Conservation (phyloP, 2,113 vertebrate species). For the Tetraodon nigroviridis region DNA sequence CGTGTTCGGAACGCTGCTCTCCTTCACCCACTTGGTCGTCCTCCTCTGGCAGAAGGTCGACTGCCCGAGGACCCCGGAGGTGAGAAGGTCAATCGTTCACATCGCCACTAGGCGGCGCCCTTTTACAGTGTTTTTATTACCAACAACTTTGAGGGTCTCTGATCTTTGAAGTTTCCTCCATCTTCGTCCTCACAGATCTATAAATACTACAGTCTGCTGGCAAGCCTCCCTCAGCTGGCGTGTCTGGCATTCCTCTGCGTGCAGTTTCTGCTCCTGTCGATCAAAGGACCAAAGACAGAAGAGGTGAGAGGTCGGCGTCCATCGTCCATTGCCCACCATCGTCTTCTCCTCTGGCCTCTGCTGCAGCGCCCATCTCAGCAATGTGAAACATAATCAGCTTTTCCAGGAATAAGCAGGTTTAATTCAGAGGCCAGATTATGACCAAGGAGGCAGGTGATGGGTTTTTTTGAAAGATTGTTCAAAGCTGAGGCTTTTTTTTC, state of each 20-base stretch:
- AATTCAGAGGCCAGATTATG: constrained; percentile 42
- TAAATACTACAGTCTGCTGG: constrained; percentile 79
- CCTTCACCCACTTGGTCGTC: constrained; percentile 80
- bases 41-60: constrained; percentile 84
- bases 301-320: constrained; percentile 49
- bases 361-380: constrained; percentile 16
- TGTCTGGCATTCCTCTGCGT: constrained; percentile 80
- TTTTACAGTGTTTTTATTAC: too few relatives aligned
- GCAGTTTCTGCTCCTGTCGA: constrained; percentile 77
- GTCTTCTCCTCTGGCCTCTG: neutral
- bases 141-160: neutral
- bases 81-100: constrained; percentile 27
- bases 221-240: constrained; percentile 79
- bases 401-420: constrained; percentile 28
- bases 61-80: constrained; percentile 82
- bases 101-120: too few relatives aligned
- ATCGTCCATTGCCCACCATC: too few relatives aligned
- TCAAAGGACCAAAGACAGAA: constrained; percentile 59
- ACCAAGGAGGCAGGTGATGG: neutral
- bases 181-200: constrained; percentile 74
- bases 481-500: neutral
- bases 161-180: neutral
- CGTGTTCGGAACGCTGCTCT: constrained; percentile 75
- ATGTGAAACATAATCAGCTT: constrained; percentile 55
- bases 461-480: neutral